These are phyloP conservation scores for Calliphora vicina DNA, from an alignment of 1,140 invertebrate species.

Conservation along the genomic window DNA sequence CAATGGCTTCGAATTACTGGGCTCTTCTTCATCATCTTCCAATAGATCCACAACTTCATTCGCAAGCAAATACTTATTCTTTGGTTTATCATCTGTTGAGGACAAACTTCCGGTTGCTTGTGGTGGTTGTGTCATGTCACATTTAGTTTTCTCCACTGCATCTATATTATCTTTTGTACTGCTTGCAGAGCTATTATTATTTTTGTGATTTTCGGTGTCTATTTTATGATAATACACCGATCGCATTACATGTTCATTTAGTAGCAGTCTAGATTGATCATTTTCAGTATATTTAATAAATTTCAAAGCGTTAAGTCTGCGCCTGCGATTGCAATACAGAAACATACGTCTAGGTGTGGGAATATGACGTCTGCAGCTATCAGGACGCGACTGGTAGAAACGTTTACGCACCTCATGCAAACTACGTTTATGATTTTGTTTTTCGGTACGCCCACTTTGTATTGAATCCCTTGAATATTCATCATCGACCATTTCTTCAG, in stretches of 20 bases:
- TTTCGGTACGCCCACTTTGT: not conserved
- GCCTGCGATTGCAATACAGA: slow-evolving; percentile 45
- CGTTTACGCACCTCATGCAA: slow-evolving; percentile 3
- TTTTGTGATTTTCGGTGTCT: slow-evolving; percentile 39
- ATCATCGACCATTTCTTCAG: not conserved
- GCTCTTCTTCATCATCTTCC: slow-evolving; percentile 45
- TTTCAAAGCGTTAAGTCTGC: not conserved
- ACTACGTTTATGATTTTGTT: slow-evolving; percentile 1
- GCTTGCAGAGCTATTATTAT: not conserved
- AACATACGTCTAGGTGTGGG: slow-evolving; percentile 49
- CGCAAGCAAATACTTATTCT: not conserved
- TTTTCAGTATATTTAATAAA: slow-evolving; percentile 36
- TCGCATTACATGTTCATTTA: slow-evolving; percentile 40
- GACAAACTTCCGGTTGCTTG: not conserved
- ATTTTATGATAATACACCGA: slow-evolving; percentile 42
- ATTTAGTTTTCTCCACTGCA: not conserved
- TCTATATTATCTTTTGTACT: slow-evolving; percentile 44
- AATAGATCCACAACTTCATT: slow-evolving; percentile 44
- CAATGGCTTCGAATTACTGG: slow-evolving; percentile 15
- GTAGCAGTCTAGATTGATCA: slow-evolving; percentile 22
- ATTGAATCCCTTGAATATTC: not conserved
- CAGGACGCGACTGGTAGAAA: slow-evolving; percentile 39
- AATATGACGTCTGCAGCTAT: slow-evolving; percentile 47
- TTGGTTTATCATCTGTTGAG: not conserved
- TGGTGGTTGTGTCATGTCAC: not conserved